Evolutionary conservation across 2,888 invertebrate genomes (phyloP), one percentile per base, ranked within the genome.

Genomic region (Drosophila lacicola): DNA sequence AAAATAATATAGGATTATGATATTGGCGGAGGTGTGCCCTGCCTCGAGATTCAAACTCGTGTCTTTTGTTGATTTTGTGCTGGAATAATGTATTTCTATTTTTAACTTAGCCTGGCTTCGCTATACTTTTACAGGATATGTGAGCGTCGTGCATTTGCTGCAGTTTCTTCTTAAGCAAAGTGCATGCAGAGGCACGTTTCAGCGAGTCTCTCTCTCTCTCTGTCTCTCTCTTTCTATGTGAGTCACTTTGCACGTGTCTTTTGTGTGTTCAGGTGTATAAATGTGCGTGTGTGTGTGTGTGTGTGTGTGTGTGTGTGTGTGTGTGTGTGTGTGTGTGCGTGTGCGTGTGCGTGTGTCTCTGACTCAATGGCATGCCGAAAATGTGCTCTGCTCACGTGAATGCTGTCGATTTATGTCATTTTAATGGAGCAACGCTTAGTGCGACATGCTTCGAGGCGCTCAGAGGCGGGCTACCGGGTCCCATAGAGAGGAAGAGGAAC

Each of bases 321-420:
- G 14, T 14, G 39, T 42, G 14, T 13, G 13, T 9, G 25, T 45
- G 39, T 44, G 37, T 44, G 36, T 55, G 33, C 33, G n/a, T 17
- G 39, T 34, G 39, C 29, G 44, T 45, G 33, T 50, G 36, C 19
- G 42, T 37, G 44, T 53, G 47, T 62, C 51, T 58, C 54, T 39
- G 34, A 25, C 44, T 46, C 56, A 53, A 66, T 78, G 79, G 74
- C 21, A 78, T 74, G 70, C 62, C 66, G 58, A 74, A 78, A 64
- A 70, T 74, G 64, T 66, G 42, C 53, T 37, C 51, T 47, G 66
- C 63, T 74, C 66, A 74, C 74, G 70, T 64, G 75, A 62, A 67
- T 79, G 75, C 67, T 72, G 68, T 70, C 74, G 80, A 76, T 79
- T 79, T 80, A 74, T 74, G 80, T 74, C 74, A 66, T 67, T 80